Evolutionary conservation across 2,797 vertebrate species (phyloP).

Genomic region (Streptopelia turtur): DNA sequence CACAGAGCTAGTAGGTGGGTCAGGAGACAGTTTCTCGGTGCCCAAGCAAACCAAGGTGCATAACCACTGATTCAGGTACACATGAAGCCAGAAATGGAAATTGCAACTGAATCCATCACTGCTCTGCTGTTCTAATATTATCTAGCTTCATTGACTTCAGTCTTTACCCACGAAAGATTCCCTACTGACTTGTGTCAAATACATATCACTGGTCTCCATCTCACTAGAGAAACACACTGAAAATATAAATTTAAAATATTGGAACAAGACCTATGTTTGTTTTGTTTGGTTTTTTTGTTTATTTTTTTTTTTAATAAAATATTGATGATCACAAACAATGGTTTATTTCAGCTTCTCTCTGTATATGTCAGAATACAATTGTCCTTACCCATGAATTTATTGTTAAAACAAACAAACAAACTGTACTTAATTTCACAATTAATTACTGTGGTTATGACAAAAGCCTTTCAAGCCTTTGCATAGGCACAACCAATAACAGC

Average conservation of each 20-base stretch:
- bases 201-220: not conserved
- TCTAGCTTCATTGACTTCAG: not conserved
- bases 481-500: not conserved
- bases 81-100: not conserved
- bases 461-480: not conserved
- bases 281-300: not conserved
- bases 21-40: not conserved
- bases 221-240: not conserved
- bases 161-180: not conserved
- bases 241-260: not conserved
- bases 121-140: not conserved
- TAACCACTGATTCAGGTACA: not conserved
- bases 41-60: fast-evolving
- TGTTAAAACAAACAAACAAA: not conserved
- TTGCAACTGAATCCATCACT: not conserved
- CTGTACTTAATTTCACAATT: not conserved
- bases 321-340: not conserved
- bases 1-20: not conserved
- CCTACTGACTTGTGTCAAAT: not conserved
- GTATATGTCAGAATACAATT: not conserved
- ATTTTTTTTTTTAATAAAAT: not conserved
- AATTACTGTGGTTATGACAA: not conserved
- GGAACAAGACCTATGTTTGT: not conserved
- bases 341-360: not conserved
- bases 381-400: not conserved